A percentile compares a stretch with the other conserved stretches of the same genome.
Evolutionary conservation across 2,113 vertebrate species (phyloP).

Genomic region (Eulemur macaco): DNA sequence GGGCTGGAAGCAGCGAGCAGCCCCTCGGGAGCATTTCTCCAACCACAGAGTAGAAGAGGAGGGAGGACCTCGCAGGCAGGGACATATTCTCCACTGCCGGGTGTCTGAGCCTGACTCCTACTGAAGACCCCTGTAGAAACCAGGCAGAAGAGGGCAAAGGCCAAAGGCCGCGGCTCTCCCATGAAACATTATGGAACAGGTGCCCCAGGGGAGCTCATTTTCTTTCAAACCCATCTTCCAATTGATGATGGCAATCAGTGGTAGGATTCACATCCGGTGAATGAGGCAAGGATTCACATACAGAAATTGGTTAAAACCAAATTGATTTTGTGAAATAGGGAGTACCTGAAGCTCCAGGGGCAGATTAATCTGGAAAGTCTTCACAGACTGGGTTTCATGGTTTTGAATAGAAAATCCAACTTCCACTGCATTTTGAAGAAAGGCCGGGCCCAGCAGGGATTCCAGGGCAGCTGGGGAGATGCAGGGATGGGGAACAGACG

Average conservation of each 20-base stretch:
- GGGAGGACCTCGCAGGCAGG: not conserved
- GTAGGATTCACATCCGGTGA: not conserved
- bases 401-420: constrained; percentile 16
- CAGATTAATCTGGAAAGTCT: not conserved
- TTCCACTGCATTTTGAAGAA: not conserved
- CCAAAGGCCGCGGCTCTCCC: accelerated
- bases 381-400: not conserved
- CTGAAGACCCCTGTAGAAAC: not conserved
- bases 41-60: not conserved
- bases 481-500: too few relatives aligned
- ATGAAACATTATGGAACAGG: too few relatives aligned
- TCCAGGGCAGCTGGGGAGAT: not conserved
- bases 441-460: not conserved
- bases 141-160: not conserved
- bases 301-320: not conserved
- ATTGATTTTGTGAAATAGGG: not conserved
- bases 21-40: not conserved
- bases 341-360: not conserved
- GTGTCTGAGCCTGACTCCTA: not conserved
- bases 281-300: not conserved
- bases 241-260: not conserved
- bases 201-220: not conserved
- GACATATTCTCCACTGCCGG: accelerated
- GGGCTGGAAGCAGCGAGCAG: not conserved
- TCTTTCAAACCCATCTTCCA: not conserved